Evolutionary conservation across 2,888 invertebrate species (phyloP).

Genomic region (Apeira syringaria): DNA sequence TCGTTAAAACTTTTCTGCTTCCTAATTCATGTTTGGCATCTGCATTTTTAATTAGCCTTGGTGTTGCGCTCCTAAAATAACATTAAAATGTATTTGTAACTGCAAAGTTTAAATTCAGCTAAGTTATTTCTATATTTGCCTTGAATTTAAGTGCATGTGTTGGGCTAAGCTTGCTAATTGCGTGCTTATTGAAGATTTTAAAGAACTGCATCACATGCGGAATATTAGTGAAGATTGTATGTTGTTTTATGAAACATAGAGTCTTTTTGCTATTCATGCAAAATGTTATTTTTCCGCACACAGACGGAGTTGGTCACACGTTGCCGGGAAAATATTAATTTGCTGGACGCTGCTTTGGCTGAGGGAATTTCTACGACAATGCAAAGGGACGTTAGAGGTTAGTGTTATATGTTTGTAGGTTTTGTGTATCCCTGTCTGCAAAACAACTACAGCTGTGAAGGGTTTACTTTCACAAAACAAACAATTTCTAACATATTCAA

Average conservation of each 20-base stretch:
- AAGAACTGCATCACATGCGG: constrained; percentile 23
- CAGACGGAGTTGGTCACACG: constrained; percentile 93
- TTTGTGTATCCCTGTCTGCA: too few relatives aligned
- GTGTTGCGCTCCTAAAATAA: constrained; percentile 28
- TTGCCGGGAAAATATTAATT: constrained; percentile 93
- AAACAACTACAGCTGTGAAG: too few relatives aligned
- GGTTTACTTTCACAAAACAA: too few relatives aligned
- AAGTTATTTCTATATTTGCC: constrained; percentile 11
- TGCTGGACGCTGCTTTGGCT: constrained; percentile 88
- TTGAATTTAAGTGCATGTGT: constrained; percentile 13
- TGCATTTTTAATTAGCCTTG: constrained; percentile 41
- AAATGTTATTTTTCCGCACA: constrained; percentile 47
- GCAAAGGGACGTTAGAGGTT: constrained; percentile 85
- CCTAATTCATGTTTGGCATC: constrained; percentile 58
- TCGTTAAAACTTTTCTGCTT: constrained; percentile 41
- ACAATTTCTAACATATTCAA: too few relatives aligned
- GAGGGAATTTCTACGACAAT: constrained; percentile 79
- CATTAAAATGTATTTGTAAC: constrained; percentile 6
- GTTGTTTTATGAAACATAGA: not conserved
- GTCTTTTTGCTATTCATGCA: constrained; percentile 5
- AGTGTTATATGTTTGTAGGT: too few relatives aligned
- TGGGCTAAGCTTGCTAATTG: constrained; percentile 33
- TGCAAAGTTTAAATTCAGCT: constrained; percentile 7
- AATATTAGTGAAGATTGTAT: not conserved
- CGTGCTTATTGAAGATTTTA: constrained; percentile 25